phyloP scores from a whole-genome alignment of 2,888 invertebrate species.

The Cheilosia variabilis region DNA sequence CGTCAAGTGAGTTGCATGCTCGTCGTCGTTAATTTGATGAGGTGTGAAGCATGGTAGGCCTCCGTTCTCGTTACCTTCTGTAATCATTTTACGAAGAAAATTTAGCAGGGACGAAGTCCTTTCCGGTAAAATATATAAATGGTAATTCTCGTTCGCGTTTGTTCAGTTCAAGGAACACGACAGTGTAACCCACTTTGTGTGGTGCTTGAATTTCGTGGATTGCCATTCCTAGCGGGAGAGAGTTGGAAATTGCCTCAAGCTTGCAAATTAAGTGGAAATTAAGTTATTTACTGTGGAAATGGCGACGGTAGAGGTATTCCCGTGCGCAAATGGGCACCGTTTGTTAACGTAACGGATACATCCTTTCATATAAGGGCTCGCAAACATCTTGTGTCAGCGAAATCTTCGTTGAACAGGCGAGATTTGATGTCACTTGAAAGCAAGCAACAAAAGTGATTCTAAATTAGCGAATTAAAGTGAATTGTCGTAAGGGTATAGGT shows the following conservation, averaged over 20 bases:
- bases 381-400: too few species aligned
- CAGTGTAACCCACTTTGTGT: not conserved
- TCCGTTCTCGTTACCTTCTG: constrained; percentile 17
- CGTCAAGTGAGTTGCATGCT: constrained; percentile 17
- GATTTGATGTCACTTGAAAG: too few species aligned
- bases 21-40: constrained; percentile 44
- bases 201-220: constrained; percentile 22
- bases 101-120: constrained; percentile 30
- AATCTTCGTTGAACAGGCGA: too few species aligned
- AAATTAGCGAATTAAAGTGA: too few species aligned
- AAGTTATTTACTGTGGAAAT: constrained; percentile 29
- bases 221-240: constrained; percentile 25
- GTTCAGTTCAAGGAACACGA: not conserved
- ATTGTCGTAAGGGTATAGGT: too few species aligned
- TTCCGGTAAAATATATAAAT: constrained; percentile 35
- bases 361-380: too few species aligned
- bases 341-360: too few species aligned
- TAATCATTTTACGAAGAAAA: constrained; percentile 59
- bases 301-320: not conserved
- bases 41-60: constrained; percentile 42
- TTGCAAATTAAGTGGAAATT: constrained; percentile 46
- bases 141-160: constrained; percentile 30
- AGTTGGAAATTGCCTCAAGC: constrained; percentile 35
- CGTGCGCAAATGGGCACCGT: too few species aligned
- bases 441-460: too few species aligned